Percentiles rank a stretch among this genome's conserved stretches.
phyloP scores from a whole-genome alignment of 2,888 invertebrate genomes.

The Dichetophora obliterata region DNA sequence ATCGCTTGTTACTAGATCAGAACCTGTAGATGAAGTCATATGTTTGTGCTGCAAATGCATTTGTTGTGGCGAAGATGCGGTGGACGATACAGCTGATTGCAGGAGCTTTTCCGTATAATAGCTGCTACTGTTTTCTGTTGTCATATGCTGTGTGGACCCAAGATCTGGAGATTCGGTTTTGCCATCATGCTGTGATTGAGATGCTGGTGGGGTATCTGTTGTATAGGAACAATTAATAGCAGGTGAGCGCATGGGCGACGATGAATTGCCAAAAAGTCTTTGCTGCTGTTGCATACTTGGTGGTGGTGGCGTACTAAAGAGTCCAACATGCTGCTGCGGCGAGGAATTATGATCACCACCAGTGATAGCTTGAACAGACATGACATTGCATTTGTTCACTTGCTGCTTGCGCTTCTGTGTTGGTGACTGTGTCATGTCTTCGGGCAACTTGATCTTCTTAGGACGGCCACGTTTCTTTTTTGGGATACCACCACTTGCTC shows the following conservation, averaged over 20 bases:
- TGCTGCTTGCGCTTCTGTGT: constrained; percentile 71
- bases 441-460: constrained; percentile 80
- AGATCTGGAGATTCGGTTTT: constrained; percentile 22
- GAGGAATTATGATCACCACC: constrained; percentile 44
- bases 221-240: constrained; percentile 59
- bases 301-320: constrained; percentile 41
- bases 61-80: constrained; percentile 22
- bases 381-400: constrained; percentile 62
- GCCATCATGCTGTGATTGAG: constrained; percentile 38
- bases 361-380: constrained; percentile 55
- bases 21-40: neutral
- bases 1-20: constrained; percentile 25
- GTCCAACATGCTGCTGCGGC: constrained; percentile 48
- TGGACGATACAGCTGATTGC: constrained; percentile 7
- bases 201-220: constrained; percentile 49
- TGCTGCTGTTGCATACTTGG: constrained; percentile 43
- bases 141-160: neutral
- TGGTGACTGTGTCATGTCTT: constrained; percentile 64
- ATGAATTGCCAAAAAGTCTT: constrained; percentile 43
- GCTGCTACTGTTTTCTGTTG: constrained; percentile 13
- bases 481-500: constrained; percentile 73
- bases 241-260: constrained; percentile 66
- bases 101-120: constrained; percentile 29
- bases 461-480: constrained; percentile 91
- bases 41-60: constrained; percentile 3